Evolutionary conservation across 2,113 vertebrate species (phyloP).

Genomic region (Strix aluco): DNA sequence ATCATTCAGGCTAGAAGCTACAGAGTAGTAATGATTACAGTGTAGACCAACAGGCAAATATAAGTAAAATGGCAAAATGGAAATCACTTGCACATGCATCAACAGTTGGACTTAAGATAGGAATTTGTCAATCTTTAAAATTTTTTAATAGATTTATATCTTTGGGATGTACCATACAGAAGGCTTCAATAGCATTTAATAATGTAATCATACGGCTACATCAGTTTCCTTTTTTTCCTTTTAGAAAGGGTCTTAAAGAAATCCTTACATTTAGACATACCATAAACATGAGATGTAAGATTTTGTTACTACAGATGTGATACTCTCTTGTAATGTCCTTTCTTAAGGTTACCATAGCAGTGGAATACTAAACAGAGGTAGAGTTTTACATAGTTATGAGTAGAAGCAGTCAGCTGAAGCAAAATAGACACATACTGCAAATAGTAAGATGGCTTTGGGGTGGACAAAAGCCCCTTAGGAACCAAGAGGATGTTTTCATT

Average conservation of each 20-base stretch:
- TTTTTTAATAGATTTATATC: background rate
- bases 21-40: no score
- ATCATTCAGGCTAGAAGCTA: background rate
- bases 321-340: background rate
- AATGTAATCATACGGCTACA: background rate
- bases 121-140: background rate
- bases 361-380: background rate
- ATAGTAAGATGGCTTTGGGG: background rate
- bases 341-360: background rate
- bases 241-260: background rate
- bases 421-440: background rate
- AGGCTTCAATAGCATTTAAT: background rate
- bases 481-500: background rate
- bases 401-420: background rate
- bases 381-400: background rate
- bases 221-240: background rate
- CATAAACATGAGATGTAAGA: background rate
- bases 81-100: background rate
- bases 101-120: background rate
- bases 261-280: background rate
- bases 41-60: background rate
- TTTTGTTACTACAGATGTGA: background rate
- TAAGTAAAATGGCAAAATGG: background rate
- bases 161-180: background rate
- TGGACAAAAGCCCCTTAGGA: background rate